phyloP scores from a whole-genome alignment of 2,888 invertebrate genomes.

The Amiota mariae region DNA sequence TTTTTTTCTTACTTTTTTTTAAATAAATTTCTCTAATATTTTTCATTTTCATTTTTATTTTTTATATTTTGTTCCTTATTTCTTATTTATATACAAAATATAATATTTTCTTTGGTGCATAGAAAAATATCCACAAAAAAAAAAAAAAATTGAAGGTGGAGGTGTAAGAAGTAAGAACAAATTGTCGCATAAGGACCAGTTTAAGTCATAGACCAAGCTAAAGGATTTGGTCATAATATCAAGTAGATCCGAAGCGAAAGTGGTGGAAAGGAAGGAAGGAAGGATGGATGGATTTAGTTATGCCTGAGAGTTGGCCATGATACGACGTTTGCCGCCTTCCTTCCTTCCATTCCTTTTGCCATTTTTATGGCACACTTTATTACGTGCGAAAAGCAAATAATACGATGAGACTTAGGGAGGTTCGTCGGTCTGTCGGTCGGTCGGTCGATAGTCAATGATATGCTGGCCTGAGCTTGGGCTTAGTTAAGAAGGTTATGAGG shows the following conservation, averaged over 20 bases:
- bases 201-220: no score
- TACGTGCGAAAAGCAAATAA: conserved; percentile 36
- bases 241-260: background rate
- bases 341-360: no score
- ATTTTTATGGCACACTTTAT: conserved; percentile 32
- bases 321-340: background rate
- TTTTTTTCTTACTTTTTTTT: conserved; percentile 48
- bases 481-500: background rate
- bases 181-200: no score
- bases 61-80: background rate
- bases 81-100: background rate
- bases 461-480: background rate
- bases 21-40: background rate
- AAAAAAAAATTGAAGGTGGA: background rate
- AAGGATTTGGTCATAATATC: no score
- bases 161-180: background rate
- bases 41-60: background rate
- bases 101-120: background rate
- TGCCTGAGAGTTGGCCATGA: conserved; percentile 4
- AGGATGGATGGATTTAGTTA: background rate
- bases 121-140: background rate
- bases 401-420: conserved; percentile 1
- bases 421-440: background rate
- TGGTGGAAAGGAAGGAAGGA: background rate
- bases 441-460: background rate